Evolutionary conservation across 2,888 invertebrate genomes (phyloP).

Genomic region (Chloroclysta siterata): DNA sequence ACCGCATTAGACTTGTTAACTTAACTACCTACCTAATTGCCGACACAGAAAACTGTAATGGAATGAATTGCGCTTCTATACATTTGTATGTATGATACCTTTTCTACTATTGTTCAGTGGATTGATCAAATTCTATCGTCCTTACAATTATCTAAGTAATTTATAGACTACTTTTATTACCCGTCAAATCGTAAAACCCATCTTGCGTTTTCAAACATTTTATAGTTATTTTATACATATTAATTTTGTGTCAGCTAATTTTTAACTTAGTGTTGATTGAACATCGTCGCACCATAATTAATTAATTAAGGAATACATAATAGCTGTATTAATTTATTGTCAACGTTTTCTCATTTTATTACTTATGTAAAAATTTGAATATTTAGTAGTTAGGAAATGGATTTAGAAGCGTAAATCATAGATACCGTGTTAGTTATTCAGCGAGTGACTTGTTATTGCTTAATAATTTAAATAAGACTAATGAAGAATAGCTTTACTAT

Average conservation of each 20-base stretch:
- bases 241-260: slow-evolving; percentile 74
- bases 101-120: slow-evolving; percentile 53
- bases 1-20: no score
- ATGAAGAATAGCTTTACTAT: slow-evolving; percentile 63
- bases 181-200: slow-evolving; percentile 59
- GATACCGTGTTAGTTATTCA: slow-evolving; percentile 63
- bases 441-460: slow-evolving; percentile 66
- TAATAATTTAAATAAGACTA: slow-evolving; percentile 74
- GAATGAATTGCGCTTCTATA: slow-evolving; percentile 8
- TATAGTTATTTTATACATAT: slow-evolving; percentile 59
- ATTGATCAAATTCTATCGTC: slow-evolving; percentile 56
- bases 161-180: slow-evolving; percentile 63
- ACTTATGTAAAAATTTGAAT: slow-evolving; percentile 63
- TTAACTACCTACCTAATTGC: no score
- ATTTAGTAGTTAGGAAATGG: slow-evolving; percentile 65
- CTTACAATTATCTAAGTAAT: slow-evolving; percentile 59
- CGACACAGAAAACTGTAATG: no score
- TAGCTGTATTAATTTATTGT: slow-evolving; percentile 68
- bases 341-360: slow-evolving; percentile 68
- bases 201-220: slow-evolving; percentile 47
- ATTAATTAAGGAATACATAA: slow-evolving; percentile 76
- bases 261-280: slow-evolving; percentile 73
- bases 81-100: background rate
- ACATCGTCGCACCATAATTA: slow-evolving; percentile 74
- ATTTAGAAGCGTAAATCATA: slow-evolving; percentile 66